These are phyloP conservation scores for Chorisops tibialis DNA, from an alignment of 2,888 invertebrate species.

Conservation along the genomic window DNA sequence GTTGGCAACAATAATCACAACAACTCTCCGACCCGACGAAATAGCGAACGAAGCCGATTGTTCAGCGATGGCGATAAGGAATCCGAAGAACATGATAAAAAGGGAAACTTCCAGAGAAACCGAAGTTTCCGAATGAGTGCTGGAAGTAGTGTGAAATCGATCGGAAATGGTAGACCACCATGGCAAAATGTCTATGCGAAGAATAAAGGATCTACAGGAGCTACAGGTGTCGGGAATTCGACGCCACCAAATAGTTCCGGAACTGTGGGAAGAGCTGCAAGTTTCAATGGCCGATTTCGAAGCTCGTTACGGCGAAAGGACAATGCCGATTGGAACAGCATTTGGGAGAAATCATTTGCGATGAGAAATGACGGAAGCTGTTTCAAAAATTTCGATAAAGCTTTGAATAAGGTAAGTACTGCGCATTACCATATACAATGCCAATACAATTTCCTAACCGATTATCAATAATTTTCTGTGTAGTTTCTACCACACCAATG, in stretches of 20 bases:
- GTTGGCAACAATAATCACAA: background rate
- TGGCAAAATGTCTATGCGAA: conserved; percentile 38
- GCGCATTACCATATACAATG: too few species aligned
- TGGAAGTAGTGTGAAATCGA: conserved; percentile 23
- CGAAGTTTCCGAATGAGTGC: conserved; percentile 37
- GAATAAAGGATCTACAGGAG: conserved; percentile 22
- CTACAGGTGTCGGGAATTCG: background rate
- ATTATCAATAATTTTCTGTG: too few species aligned
- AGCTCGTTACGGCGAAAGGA: conserved; percentile 47
- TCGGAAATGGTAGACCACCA: conserved; percentile 33
- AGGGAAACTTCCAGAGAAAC: conserved; percentile 36
- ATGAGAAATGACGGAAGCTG: conserved; percentile 41
- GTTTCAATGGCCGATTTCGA: conserved; percentile 38
- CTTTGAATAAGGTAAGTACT: conserved; percentile 45
- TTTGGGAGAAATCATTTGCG: conserved; percentile 47
- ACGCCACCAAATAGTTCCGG: conserved; percentile 1
- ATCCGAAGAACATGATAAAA: conserved; percentile 24
- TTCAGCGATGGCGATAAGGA: conserved; percentile 39
- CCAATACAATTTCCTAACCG: too few species aligned
- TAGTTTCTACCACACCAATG: too few species aligned
- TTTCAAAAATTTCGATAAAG: conserved; percentile 48
- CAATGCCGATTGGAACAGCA: conserved; percentile 44
- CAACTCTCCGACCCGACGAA: background rate
- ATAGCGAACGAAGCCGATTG: conserved; percentile 35
- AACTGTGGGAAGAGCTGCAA: conserved; percentile 33